phyloP scores from a whole-genome alignment of 2,113 vertebrate genomes.

The Gila orcuttii region DNA sequence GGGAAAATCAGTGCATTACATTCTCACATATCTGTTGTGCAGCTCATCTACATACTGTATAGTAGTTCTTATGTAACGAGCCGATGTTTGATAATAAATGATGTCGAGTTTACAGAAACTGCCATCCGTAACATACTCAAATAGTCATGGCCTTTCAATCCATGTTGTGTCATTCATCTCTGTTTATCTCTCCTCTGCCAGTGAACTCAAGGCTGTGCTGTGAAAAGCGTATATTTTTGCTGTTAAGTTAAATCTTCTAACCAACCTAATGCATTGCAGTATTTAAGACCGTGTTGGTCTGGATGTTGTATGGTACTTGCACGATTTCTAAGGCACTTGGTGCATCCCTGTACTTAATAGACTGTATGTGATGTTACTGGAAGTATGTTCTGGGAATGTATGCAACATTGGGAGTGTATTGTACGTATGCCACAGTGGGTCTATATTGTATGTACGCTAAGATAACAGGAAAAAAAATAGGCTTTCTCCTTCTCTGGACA shows the following conservation, averaged over 20 bases:
- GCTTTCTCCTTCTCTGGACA: conserved; percentile 66
- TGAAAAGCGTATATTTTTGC: conserved; percentile 66
- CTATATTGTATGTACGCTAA: conserved; percentile 64
- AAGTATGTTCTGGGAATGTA: conserved; percentile 65
- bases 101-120: conserved; percentile 28
- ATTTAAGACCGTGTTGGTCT: conserved; percentile 60
- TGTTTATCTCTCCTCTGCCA: conserved; percentile 35
- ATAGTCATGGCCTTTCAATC: neutral
- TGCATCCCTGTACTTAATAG: conserved; percentile 66
- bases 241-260: conserved; percentile 53
- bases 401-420: conserved; percentile 67
- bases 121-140: neutral
- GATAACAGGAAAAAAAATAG: conserved; percentile 51
- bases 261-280: conserved; percentile 58
- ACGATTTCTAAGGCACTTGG: conserved; percentile 64
- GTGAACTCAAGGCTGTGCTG: conserved; percentile 68
- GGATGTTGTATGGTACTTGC: conserved; percentile 59
- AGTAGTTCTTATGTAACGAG: neutral
- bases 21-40: conserved; percentile 11
- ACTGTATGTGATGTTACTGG: conserved; percentile 66
- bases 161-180: conserved; percentile 14
- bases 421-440: conserved; percentile 63
- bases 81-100: neutral
- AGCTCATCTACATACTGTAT: conserved; percentile 11
- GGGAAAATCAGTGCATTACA: neutral